Base-by-base conservation (phyloP, 2,888 invertebrate species). In the Eupithecia exiguata region DNA sequence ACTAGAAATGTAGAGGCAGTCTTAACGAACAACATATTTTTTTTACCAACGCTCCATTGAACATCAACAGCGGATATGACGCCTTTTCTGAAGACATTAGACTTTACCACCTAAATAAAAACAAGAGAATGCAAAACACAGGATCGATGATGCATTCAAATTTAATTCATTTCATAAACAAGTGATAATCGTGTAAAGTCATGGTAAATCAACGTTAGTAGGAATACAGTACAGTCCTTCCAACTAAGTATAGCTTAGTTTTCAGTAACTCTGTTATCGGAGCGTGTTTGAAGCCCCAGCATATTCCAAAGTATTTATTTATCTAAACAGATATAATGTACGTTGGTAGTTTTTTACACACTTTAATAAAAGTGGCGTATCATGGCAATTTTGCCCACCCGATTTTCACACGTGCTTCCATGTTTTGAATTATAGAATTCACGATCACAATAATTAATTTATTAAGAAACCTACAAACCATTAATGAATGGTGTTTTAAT, bases 31-130 rank as follows among this genome's bases (percentile, higher is more conserved):
- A 35, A 35, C 16, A 16, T 62, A 36, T 35, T 14, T 62, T 62
- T 30, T 62, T 62, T 62, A 18, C 36, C 63, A 63, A 38, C 36
- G 63, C 30, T 62, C 61, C 12, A 16, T 18, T n/a, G 16, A 36
- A 18, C 36, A 63, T 30, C 38, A 66, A 61, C 72, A 74, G 69
- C 71, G 73, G 75, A 74, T 65, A 58, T 71, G 72, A 74, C 74
- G 72, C 18, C 61, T 14, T 66, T 70, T 63, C n/a, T 12, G 14
- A 36, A 49, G 49, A 71, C 67, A 67, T 43, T 35, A 61, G n/a
- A 61, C 30, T 35, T 53, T 36, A 43, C 38, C 4, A 30, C 30
- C 30, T 66, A 67, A 69, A 72, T 69, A 49, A 69, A 75, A 75
- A 72, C 74, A 74, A 61, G 66, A 70, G 49, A 69, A 43, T 36